Conservation (phyloP, 1,140 invertebrate species). For the Diachasmimorpha longicaudata region DNA sequence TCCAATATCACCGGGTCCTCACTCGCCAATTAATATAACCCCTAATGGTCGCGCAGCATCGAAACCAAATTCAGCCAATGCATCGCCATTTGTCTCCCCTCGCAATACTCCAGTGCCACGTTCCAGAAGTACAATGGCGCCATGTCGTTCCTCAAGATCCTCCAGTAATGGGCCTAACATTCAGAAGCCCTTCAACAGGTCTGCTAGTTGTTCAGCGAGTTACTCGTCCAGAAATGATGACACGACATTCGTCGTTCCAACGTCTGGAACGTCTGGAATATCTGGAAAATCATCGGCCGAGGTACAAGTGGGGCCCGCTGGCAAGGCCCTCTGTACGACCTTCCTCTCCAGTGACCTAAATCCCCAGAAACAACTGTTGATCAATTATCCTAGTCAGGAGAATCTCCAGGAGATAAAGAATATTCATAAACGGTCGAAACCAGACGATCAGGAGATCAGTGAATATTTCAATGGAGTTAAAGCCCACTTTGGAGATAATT, state of each 20-base stretch:
- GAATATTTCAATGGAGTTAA: conserved; percentile 50
- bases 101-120: conserved; percentile 76
- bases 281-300: conserved; percentile 40
- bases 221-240: neutral
- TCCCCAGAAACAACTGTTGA: conserved; percentile 56
- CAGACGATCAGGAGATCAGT: conserved; percentile 54
- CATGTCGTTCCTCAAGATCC: conserved; percentile 39
- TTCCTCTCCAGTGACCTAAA: conserved; percentile 46
- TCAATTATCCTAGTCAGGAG: conserved; percentile 60
- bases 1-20: conserved; percentile 78
- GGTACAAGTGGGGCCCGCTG: conserved; percentile 40
- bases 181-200: conserved; percentile 50
- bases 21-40: conserved; percentile 60
- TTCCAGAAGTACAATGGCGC: conserved; percentile 53
- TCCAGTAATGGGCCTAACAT: neutral
- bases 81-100: conserved; percentile 86
- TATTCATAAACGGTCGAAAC: conserved; percentile 40
- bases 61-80: conserved; percentile 65
- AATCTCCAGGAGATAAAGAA: conserved; percentile 48
- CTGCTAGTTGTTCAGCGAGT: conserved; percentile 52
- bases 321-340: conserved; percentile 32
- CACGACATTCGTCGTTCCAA: conserved; percentile 9
- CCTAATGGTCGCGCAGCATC: conserved; percentile 53
- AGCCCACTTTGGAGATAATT: conserved; percentile 45
- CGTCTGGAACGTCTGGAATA: conserved; percentile 22